These are phyloP conservation scores for Drosophila maculinotata DNA, from an alignment of 2,888 invertebrate genomes.

Conservation along the genomic window DNA sequence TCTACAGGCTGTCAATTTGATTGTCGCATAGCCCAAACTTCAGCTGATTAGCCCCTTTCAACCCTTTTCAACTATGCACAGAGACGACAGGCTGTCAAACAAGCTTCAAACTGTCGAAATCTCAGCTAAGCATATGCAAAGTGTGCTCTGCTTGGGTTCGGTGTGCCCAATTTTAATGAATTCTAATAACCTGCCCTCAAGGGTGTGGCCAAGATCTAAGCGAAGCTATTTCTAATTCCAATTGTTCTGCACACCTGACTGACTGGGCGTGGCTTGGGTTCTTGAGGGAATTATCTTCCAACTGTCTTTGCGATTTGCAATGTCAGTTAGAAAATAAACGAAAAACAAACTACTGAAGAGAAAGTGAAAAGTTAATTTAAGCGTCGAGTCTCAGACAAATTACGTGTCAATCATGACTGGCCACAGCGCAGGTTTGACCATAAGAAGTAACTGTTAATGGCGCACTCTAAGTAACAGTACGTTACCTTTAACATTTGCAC, in stretches of 20 bases:
- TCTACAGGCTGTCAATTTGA: conserved; percentile 53
- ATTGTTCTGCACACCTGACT: conserved; percentile 15
- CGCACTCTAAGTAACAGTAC: background rate
- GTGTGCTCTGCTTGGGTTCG: background rate
- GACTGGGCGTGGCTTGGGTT: conserved; percentile 18
- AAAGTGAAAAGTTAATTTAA: conserved; percentile 26
- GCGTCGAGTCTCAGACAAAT: conserved; percentile 26
- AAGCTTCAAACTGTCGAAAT: conserved; percentile 38
- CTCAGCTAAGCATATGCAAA: conserved; percentile 46
- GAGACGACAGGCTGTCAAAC: conserved; percentile 68
- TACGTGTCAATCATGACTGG: conserved; percentile 34
- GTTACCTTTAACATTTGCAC: conserved; percentile 1
- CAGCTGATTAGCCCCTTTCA: conserved; percentile 34
- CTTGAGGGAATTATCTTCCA: background rate
- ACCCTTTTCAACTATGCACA: conserved; percentile 64
- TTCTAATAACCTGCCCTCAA: conserved; percentile 29
- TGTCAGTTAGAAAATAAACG: background rate
- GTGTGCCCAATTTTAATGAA: conserved; percentile 33
- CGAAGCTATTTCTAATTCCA: conserved; percentile 16
- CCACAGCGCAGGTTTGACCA: background rate
- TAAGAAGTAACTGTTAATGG: background rate
- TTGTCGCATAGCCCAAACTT: conserved; percentile 35
- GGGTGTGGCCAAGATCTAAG: conserved; percentile 12
- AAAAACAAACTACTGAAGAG: background rate
- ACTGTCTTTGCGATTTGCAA: conserved; percentile 8